Conservation (phyloP, 1,140 invertebrate genomes). For the Musca vetustissima region DNA sequence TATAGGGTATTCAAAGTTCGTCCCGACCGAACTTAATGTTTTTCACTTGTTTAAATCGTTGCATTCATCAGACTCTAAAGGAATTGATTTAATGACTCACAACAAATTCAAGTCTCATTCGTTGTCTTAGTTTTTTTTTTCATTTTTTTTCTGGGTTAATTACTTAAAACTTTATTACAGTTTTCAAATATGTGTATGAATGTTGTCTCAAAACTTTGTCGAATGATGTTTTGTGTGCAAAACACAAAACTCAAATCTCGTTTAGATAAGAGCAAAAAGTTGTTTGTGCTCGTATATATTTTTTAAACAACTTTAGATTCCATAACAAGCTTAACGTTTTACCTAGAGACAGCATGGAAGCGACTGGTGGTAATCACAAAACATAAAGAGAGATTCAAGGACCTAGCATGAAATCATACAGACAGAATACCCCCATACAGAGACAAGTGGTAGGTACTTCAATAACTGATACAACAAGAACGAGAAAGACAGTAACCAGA, state of each 20-base stretch:
- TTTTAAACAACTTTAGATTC: background rate
- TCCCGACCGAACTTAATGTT: too few relatives aligned
- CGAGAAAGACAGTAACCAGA: too few relatives aligned
- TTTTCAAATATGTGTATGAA: too few relatives aligned
- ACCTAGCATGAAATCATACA: too few relatives aligned
- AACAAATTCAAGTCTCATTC: too few relatives aligned
- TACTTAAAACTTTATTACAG: conserved; percentile 14
- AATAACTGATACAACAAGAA: background rate
- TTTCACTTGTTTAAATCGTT: too few relatives aligned
- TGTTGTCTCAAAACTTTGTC: conserved; percentile 22
- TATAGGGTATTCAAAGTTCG: too few relatives aligned
- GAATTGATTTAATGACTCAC: too few relatives aligned
- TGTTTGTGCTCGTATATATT: background rate
- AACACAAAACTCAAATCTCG: conserved; percentile 8
- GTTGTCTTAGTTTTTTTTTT: too few relatives aligned
- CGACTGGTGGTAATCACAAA: background rate
- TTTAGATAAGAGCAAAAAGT: conserved; percentile 12
- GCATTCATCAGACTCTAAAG: too few relatives aligned
- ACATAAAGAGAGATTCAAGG: background rate
- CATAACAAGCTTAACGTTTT: background rate
- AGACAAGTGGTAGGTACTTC: background rate
- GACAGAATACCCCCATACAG: too few relatives aligned
- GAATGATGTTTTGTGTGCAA: too few relatives aligned
- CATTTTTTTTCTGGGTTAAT: conserved; percentile 9
- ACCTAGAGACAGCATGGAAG: background rate